Evolutionary conservation across 2,888 invertebrate genomes (phyloP).

Genomic region (Drosophila peninsularis): DNA sequence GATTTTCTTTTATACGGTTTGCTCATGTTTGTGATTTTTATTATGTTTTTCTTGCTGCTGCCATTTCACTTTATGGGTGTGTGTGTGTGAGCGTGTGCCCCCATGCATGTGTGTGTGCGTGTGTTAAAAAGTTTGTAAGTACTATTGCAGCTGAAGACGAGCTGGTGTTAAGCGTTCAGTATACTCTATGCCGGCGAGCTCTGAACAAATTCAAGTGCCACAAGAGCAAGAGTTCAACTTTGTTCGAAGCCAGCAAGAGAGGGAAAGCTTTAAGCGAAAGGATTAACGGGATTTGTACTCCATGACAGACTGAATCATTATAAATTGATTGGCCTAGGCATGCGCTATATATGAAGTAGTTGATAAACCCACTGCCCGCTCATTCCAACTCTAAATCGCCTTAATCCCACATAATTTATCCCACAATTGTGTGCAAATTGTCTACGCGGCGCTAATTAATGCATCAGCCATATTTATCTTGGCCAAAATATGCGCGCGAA

Average conservation of each 20-base stretch:
- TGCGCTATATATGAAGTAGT: background rate
- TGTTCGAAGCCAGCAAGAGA: background rate
- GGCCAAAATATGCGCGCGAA: constrained; percentile 7
- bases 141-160: constrained; percentile 30
- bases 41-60: constrained; percentile 47
- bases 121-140: constrained; percentile 31
- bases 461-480: background rate
- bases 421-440: constrained; percentile 6
- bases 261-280: background rate
- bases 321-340: background rate
- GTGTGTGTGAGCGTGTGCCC: constrained; percentile 3
- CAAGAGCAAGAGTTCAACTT: background rate
- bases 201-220: background rate
- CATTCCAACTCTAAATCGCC: background rate
- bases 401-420: constrained; percentile 15
- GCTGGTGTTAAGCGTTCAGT: constrained; percentile 10
- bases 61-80: constrained; percentile 24
- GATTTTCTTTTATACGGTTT: constrained; percentile 82
- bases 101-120: background rate
- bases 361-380: background rate
- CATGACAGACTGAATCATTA: background rate
- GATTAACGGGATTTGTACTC: background rate
- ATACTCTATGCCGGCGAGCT: background rate
- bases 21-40: constrained; percentile 66
- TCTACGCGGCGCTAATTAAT: constrained; percentile 8